Percentiles rank a stretch among this genome's conserved stretches.
These are phyloP conservation scores for Brachionus manjavacas DNA, from an alignment of 1,140 invertebrate species.

Conservation along the genomic window DNA sequence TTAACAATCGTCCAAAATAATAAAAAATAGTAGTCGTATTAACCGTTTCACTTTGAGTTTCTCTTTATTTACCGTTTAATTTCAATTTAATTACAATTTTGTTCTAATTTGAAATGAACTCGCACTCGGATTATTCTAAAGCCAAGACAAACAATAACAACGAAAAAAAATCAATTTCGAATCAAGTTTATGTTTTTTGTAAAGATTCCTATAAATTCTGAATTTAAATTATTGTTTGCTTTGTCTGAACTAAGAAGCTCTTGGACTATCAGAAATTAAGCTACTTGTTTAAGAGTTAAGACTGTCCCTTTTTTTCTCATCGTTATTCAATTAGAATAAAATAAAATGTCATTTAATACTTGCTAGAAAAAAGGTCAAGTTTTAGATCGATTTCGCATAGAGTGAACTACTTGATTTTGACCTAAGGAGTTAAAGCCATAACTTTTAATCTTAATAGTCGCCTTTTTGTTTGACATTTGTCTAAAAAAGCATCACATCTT, in stretches of 20 bases:
- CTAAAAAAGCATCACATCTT: too few species aligned
- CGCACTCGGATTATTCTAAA: constrained; percentile 1
- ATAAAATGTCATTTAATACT: not conserved
- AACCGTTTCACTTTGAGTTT: not conserved
- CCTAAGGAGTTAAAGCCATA: not conserved
- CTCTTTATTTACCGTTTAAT: constrained; percentile 35
- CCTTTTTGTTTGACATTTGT: not conserved
- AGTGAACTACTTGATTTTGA: not conserved
- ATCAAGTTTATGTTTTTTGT: not conserved
- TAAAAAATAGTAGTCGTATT: not conserved
- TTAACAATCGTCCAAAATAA: not conserved
- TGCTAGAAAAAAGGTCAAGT: not conserved
- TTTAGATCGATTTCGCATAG: not conserved
- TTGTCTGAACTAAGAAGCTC: not conserved
- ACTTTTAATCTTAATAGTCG: not conserved
- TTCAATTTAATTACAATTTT: constrained; percentile 39
- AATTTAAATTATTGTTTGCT: not conserved
- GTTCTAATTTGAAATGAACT: not conserved
- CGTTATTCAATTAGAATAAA: not conserved
- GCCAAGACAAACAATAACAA: not conserved
- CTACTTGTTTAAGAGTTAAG: not conserved
- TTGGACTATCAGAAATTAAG: not conserved
- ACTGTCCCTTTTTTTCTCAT: not conserved
- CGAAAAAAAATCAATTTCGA: not conserved
- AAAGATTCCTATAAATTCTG: not conserved